A percentile compares a stretch with the other conserved stretches of the same genome.
Conservation (phyloP, 1,140 invertebrate species). For the Ectropis grisescens region DNA sequence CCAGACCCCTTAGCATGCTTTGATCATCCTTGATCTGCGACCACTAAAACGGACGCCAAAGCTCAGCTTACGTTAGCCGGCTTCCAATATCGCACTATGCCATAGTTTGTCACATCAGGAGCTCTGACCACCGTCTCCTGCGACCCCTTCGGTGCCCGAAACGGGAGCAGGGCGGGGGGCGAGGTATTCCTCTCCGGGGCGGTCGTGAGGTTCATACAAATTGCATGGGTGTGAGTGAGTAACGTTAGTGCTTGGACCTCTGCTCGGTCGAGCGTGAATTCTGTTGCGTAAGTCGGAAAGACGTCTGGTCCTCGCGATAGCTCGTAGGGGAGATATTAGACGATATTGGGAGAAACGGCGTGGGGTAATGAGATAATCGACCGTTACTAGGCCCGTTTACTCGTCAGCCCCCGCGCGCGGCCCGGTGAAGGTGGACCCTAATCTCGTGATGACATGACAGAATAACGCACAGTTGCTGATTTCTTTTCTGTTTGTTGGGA, state of each 20-base stretch:
- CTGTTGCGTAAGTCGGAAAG: slow-evolving; percentile 66
- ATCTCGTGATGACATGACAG: no score
- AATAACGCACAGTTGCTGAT: no score
- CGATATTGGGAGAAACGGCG: no score
- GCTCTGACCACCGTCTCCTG: slow-evolving; percentile 45
- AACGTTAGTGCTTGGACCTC: slow-evolving; percentile 55
- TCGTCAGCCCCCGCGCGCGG: no score
- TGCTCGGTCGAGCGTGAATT: slow-evolving; percentile 64
- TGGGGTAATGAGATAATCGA: slow-evolving; percentile 4
- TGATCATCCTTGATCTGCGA: no score
- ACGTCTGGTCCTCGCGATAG: slow-evolving; percentile 59
- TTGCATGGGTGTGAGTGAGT: slow-evolving; percentile 57
- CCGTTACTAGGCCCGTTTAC: neutral
- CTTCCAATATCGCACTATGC: slow-evolving; percentile 60
- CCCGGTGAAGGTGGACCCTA: no score
- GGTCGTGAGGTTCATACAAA: slow-evolving; percentile 41
- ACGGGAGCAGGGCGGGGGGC: slow-evolving; percentile 19
- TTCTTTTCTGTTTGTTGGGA: no score
- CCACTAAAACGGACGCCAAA: no score
- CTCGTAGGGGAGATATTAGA: slow-evolving; percentile 16
- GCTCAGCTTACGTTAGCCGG: slow-evolving; percentile 25
- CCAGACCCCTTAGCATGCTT: slow-evolving; percentile 18
- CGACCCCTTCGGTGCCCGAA: slow-evolving; percentile 34
- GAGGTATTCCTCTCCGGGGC: slow-evolving; percentile 18
- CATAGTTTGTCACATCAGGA: slow-evolving; percentile 61